A percentile compares a stretch with the other conserved stretches of the same genome.
These are phyloP conservation scores for Acanthis flammea DNA, from an alignment of 2,797 vertebrate species.

Conservation along the genomic window DNA sequence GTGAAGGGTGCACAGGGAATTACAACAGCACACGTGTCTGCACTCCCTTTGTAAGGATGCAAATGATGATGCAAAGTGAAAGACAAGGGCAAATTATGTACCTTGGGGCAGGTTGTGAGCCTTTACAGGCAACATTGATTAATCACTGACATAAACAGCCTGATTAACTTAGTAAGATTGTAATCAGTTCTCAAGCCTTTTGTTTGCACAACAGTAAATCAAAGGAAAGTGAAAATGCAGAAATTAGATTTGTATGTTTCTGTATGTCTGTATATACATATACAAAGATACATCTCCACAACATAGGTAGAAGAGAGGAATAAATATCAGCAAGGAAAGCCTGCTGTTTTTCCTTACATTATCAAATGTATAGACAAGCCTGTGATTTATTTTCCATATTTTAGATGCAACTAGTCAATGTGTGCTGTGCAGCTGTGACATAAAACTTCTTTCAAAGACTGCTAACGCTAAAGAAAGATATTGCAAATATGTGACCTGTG, in stretches of 20 bases:
- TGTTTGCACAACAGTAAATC: conserved; percentile 53
- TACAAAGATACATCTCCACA: neutral
- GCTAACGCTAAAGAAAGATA: neutral
- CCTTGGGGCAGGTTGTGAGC: conserved; percentile 17
- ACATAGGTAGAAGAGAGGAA: neutral
- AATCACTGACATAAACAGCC: conserved; percentile 53
- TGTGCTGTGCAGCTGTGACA: conserved; percentile 54
- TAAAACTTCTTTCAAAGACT: conserved; percentile 36
- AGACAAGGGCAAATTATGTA: conserved; percentile 14
- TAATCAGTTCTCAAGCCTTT: conserved; percentile 44
- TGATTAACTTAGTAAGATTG: conserved; percentile 37
- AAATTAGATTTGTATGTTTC: conserved; percentile 29
- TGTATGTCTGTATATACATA: neutral
- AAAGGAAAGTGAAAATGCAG: conserved; percentile 32
- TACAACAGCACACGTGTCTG: neutral
- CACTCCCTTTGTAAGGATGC: neutral
- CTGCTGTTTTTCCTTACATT: neutral
- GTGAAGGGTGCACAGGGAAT: neutral
- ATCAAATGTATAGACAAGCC: conserved; percentile 8
- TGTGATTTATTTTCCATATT: conserved; percentile 23
- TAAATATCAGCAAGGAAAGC: neutral
- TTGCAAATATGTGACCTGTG: neutral
- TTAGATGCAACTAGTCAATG: neutral
- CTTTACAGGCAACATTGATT: conserved; percentile 35
- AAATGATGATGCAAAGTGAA: conserved; percentile 33